Conservation (phyloP, 2,888 invertebrate species). For the Limnephilus auricula region DNA sequence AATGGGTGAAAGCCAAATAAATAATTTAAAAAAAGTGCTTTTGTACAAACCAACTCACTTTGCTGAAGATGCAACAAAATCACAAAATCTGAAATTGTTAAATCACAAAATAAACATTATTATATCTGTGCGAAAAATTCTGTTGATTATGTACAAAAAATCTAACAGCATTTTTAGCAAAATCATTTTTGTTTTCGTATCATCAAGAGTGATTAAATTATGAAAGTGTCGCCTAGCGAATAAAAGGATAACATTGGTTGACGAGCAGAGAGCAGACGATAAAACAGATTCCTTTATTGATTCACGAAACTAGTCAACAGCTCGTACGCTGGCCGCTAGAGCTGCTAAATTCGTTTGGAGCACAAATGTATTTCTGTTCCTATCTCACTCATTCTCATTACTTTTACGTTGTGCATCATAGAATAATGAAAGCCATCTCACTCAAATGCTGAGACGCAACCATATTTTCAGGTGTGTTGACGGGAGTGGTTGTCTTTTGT, state of each 20-base stretch:
- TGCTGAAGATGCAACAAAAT: background rate
- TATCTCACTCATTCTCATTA: conserved; percentile 61
- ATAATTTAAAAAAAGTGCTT: too few species aligned
- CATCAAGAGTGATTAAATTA: background rate
- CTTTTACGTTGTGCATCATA: conserved; percentile 55
- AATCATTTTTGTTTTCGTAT: background rate
- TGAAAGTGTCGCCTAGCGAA: background rate
- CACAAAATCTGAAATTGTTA: background rate
- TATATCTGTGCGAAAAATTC: background rate
- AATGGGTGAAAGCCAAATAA: too few species aligned
- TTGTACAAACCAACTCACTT: too few species aligned
- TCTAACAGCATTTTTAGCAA: background rate
- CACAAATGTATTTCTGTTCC: conserved; percentile 34
- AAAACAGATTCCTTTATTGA: conserved; percentile 54
- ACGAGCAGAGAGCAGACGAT: background rate
- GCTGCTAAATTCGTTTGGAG: conserved; percentile 51
- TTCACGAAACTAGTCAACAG: conserved; percentile 41
- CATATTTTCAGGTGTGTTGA: conserved; percentile 65
- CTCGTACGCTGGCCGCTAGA: conserved; percentile 50
- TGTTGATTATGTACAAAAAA: background rate
- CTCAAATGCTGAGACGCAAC: conserved; percentile 63
- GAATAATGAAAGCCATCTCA: conserved; percentile 61
- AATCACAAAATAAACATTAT: background rate
- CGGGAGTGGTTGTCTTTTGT: conserved; percentile 64
- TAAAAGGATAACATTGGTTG: conserved; percentile 6